Conservation (phyloP, 1,140 invertebrate genomes). For the Ptiloglossa arizonensis region DNA sequence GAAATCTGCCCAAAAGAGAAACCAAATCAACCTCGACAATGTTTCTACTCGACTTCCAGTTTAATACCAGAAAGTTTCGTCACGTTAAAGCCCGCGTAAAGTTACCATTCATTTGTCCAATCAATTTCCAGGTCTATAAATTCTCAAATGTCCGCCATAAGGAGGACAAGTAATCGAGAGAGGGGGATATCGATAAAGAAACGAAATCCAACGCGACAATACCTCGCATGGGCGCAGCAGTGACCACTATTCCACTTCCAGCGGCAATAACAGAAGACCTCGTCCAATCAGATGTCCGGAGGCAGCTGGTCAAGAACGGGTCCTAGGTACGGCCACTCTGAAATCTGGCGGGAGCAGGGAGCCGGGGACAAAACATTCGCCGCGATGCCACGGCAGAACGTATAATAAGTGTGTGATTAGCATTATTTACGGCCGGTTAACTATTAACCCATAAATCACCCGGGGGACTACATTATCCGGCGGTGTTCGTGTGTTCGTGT, state of each 20-base stretch:
- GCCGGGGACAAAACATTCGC: conserved; percentile 76
- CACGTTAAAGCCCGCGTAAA: too few relatives aligned
- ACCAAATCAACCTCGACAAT: too few relatives aligned
- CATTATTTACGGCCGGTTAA: conserved; percentile 82
- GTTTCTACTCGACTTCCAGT: too few relatives aligned
- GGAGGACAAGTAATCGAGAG: too few relatives aligned
- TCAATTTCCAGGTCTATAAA: too few relatives aligned
- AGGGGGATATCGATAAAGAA: too few relatives aligned
- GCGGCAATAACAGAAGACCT: conserved; percentile 1
- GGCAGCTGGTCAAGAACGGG: neutral
- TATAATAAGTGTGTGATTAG: conserved; percentile 82
- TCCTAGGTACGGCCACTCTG: conserved; percentile 20
- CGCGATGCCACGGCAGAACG: conserved; percentile 71
- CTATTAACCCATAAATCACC: conserved; percentile 82
- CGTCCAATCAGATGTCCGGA: conserved; percentile 14
- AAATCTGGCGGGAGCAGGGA: conserved; percentile 58
- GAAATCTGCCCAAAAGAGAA: too few relatives aligned
- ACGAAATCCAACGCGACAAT: neutral
- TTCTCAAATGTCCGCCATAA: too few relatives aligned
- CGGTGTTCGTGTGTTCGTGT: conserved; percentile 54
- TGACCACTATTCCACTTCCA: neutral
- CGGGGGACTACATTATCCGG: conserved; percentile 71
- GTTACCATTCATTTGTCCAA: too few relatives aligned
- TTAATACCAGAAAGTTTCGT: too few relatives aligned
- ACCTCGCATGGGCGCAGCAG: neutral